phyloP scores from a whole-genome alignment of 2,888 invertebrate genomes.

The Craniophora ligustri region DNA sequence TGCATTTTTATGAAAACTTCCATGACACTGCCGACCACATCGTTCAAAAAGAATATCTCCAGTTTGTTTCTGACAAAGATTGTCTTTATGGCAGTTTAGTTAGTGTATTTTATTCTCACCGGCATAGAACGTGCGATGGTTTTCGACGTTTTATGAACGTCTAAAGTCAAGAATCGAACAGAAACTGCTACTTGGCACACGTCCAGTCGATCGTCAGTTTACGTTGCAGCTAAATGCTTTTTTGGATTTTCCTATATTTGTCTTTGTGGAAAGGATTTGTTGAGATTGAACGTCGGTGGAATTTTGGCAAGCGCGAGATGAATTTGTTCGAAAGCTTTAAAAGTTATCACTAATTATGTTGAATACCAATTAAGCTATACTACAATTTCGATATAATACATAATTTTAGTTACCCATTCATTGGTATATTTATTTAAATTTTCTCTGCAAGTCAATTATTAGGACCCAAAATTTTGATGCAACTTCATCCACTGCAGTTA shows the following conservation, averaged over 20 bases:
- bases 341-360: constrained; percentile 21
- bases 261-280: constrained; percentile 53
- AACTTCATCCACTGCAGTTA: constrained; percentile 6
- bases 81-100: constrained; percentile 58
- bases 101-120: constrained; percentile 51
- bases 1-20: constrained; percentile 76
- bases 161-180: constrained; percentile 52
- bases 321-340: constrained; percentile 18
- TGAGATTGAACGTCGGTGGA: constrained; percentile 24
- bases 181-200: constrained; percentile 56
- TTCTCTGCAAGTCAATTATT: too few species aligned
- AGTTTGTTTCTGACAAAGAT: constrained; percentile 56
- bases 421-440: too few species aligned
- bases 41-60: constrained; percentile 59
- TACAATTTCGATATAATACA: too few species aligned
- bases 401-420: neutral
- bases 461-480: neutral
- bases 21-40: constrained; percentile 56
- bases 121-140: constrained; percentile 39
- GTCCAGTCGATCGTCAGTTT: constrained; percentile 59
- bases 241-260: constrained; percentile 51
- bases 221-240: constrained; percentile 55
- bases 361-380: too few species aligned
- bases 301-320: constrained; percentile 34
- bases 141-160: constrained; percentile 58